Evolutionary conservation across 1,140 invertebrate genomes (phyloP).

Genomic region (Euwallacea fornicatus): DNA sequence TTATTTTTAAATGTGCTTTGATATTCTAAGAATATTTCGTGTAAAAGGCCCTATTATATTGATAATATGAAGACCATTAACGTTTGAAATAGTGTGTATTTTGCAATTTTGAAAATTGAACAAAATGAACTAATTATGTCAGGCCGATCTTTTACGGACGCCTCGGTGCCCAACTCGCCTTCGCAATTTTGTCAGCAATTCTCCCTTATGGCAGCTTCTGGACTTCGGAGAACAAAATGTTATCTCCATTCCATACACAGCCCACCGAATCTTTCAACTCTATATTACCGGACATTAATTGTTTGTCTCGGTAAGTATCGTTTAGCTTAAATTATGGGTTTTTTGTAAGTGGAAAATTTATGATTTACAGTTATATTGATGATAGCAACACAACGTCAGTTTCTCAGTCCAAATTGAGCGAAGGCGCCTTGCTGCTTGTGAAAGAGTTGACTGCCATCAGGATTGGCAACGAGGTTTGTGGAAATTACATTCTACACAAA

Average conservation of each 20-base stretch:
- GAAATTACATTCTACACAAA: not conserved
- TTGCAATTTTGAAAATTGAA: not conserved
- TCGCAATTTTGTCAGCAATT: constrained; percentile 53
- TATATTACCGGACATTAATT: constrained; percentile 34
- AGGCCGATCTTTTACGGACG: constrained; percentile 57
- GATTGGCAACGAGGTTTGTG: constrained; percentile 45
- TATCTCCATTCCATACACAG: constrained; percentile 47
- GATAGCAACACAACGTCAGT: constrained; percentile 36
- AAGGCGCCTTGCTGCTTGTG: constrained; percentile 40
- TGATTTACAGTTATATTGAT: constrained; percentile 17
- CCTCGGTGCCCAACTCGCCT: constrained; percentile 56
- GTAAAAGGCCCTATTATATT: too few species aligned
- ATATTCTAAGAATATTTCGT: too few species aligned
- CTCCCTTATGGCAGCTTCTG: constrained; percentile 54
- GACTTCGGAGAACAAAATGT: constrained; percentile 53
- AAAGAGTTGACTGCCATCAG: constrained; percentile 45
- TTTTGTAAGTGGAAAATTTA: not conserved
- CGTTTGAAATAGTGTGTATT: not conserved
- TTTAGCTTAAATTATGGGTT: not conserved
- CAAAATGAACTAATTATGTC: constrained; percentile 25
- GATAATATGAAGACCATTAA: too few species aligned
- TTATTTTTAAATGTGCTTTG: not conserved
- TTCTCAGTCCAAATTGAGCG: constrained; percentile 36
- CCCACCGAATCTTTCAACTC: constrained; percentile 45
- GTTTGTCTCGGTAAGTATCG: constrained; percentile 38